Conservation (phyloP, 2,888 invertebrate genomes). For the Pollenia amentaria region DNA sequence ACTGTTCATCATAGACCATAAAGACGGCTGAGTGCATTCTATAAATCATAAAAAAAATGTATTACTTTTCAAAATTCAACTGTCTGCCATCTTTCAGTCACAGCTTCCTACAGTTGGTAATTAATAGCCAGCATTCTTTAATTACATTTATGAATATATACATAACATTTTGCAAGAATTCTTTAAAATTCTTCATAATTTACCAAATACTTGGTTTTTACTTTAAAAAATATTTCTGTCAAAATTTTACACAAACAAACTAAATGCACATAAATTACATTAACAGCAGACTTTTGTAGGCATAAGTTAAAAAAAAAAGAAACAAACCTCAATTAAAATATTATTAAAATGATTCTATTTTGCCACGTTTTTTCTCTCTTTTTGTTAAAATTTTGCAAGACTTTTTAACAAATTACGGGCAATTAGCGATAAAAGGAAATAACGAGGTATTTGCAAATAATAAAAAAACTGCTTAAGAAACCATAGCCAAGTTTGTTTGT, state of each 20-base stretch:
- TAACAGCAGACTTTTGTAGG: constrained; percentile 26
- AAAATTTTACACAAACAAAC: neutral
- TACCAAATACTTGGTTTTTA: too few species aligned
- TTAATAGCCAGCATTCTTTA: too few species aligned
- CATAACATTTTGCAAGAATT: too few species aligned
- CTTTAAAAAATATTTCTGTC: too few species aligned
- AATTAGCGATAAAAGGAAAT: constrained; percentile 42
- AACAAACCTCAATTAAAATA: constrained; percentile 36
- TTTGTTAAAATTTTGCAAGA: neutral
- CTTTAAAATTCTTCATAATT: too few species aligned
- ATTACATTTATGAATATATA: too few species aligned
- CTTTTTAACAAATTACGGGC: constrained; percentile 1
- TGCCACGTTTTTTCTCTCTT: constrained; percentile 11
- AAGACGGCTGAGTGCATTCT: too few species aligned
- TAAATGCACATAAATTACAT: constrained; percentile 33
- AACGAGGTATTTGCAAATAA: constrained; percentile 2
- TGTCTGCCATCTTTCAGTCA: too few species aligned
- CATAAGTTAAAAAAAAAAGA: neutral
- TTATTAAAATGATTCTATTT: neutral
- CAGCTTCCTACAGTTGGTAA: too few species aligned
- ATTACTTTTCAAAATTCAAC: too few species aligned
- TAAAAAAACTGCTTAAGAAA: neutral
- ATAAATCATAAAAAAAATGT: too few species aligned
- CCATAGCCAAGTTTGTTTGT: neutral
- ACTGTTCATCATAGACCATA: too few species aligned